Percentiles rank a stretch among this genome's conserved stretches.
Evolutionary conservation across 2,888 invertebrate species (phyloP).

Genomic region (Branchellion lobata): DNA sequence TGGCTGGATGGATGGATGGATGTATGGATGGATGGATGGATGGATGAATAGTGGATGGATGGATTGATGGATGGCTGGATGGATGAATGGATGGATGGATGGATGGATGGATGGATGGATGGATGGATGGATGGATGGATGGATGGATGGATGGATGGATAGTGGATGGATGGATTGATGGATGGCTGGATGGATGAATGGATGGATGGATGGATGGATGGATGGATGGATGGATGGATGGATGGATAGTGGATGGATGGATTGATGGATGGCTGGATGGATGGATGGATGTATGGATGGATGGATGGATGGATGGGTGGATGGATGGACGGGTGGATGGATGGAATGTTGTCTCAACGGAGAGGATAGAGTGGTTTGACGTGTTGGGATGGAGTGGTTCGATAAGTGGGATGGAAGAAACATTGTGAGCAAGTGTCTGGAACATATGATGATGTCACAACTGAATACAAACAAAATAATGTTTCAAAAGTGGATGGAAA

Average conservation of each 20-base stretch:
- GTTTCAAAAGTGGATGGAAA: no score
- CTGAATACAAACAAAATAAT: no score
- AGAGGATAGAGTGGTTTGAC: no score
- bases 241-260: background rate
- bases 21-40: background rate
- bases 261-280: background rate
- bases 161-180: no score
- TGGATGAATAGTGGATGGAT: background rate
- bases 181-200: background rate
- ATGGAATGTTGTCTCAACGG: no score
- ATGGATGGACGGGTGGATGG: background rate
- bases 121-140: background rate
- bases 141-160: background rate
- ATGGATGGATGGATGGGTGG: background rate
- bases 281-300: background rate
- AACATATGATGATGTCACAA: no score
- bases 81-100: no score
- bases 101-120: background rate
- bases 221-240: background rate
- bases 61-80: background rate
- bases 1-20: background rate
- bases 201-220: background rate
- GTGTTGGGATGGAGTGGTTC: no score
- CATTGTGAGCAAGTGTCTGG: no score
- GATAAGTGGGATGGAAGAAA: no score